Evolutionary conservation across 2,888 invertebrate species (phyloP).

Genomic region (Xylota sylvarum): DNA sequence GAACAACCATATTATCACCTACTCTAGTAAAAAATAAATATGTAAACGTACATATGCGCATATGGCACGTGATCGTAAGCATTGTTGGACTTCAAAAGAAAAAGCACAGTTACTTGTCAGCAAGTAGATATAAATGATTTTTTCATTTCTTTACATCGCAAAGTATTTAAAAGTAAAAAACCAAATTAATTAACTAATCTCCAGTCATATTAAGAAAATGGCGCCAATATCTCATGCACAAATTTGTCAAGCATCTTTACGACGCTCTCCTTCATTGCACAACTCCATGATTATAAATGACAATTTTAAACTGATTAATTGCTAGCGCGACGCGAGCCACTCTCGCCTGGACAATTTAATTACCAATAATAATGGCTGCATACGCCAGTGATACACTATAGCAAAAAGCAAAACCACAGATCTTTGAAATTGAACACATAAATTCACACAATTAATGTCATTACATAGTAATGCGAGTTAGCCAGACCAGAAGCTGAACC

Average conservation of each 20-base stretch:
- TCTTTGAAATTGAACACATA: slow-evolving; percentile 42
- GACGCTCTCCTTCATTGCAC: slow-evolving; percentile 14
- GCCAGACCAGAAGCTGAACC: slow-evolving; percentile 29
- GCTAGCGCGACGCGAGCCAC: slow-evolving; percentile 26
- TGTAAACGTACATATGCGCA: no score
- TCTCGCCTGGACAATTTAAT: slow-evolving; percentile 52
- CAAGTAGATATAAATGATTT: neutral
- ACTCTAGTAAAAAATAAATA: no score
- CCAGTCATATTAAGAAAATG: no score
- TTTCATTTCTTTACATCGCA: neutral
- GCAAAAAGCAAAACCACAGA: neutral
- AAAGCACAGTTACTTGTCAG: no score
- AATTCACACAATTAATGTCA: slow-evolving; percentile 68
- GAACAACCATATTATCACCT: no score
- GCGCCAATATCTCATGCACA: slow-evolving; percentile 41
- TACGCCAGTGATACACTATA: neutral
- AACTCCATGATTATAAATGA: slow-evolving; percentile 47
- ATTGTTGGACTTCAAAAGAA: no score
- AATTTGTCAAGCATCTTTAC: slow-evolving; percentile 44
- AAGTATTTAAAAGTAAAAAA: neutral
- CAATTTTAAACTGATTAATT: slow-evolving; percentile 59
- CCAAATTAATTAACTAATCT: slow-evolving; percentile 32
- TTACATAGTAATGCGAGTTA: slow-evolving; percentile 24
- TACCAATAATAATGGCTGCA: slow-evolving; percentile 38
- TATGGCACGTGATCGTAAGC: no score